phyloP scores from a whole-genome alignment of 2,113 vertebrate genomes.

The Mobula birostris region DNA sequence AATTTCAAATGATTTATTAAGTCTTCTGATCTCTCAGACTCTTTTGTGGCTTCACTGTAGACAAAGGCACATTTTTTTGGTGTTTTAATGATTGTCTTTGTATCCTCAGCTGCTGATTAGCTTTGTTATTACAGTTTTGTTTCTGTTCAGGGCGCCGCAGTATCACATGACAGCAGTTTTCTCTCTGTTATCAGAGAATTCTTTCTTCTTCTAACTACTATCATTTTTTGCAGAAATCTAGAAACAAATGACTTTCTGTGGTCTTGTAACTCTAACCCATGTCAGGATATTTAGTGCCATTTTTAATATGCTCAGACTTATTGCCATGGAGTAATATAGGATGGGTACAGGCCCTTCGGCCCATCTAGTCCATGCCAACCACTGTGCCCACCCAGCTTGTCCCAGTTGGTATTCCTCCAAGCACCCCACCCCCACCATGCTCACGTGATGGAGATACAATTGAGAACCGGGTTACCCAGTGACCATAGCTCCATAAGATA shows the following conservation, averaged over 20 bases:
- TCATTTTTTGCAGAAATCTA: neutral
- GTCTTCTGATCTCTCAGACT: neutral
- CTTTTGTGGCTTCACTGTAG: neutral
- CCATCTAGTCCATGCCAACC: too few relatives aligned
- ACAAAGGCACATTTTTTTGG: neutral
- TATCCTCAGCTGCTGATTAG: neutral
- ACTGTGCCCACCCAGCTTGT: too few relatives aligned
- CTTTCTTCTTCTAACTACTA: neutral
- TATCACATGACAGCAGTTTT: neutral
- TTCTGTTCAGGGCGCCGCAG: neutral
- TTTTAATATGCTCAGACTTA: neutral
- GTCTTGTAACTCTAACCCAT: neutral
- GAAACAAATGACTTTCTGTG: neutral
- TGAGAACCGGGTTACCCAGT: too few relatives aligned
- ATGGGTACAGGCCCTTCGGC: too few relatives aligned
- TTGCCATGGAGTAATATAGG: too few relatives aligned
- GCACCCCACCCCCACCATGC: too few relatives aligned
- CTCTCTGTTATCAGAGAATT: neutral
- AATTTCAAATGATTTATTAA: slow-evolving; percentile 24
- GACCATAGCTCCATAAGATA: too few relatives aligned
- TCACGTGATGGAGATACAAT: too few relatives aligned
- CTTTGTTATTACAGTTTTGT: neutral
- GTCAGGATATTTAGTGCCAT: neutral
- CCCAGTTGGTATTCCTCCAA: too few relatives aligned
- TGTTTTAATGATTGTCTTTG: neutral